Evolutionary conservation across 2,113 vertebrate genomes (phyloP).

Genomic region (Delphinus delphis): DNA sequence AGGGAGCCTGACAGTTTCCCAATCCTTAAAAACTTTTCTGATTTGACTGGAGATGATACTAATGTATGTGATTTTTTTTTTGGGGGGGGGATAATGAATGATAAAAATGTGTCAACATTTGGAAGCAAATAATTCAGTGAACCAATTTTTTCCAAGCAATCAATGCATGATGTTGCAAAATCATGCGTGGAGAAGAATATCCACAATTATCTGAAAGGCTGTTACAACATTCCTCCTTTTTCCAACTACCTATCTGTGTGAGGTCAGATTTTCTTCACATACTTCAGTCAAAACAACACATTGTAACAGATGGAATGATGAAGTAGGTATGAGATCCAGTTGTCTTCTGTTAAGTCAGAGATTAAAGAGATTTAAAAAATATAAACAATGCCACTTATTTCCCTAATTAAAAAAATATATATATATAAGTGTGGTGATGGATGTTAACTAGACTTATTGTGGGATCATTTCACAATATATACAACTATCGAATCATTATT

Average conservation of each 20-base stretch:
- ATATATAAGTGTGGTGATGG: background rate
- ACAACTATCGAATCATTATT: background rate
- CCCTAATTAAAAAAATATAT: background rate
- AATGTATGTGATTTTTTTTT: background rate
- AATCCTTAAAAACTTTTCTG: background rate
- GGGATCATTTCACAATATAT: background rate
- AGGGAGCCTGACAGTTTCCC: background rate
- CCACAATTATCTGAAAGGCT: slow-evolving; percentile 21
- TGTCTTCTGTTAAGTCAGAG: background rate
- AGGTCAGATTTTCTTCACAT: background rate
- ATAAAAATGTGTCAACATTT: background rate
- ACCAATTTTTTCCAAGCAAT: background rate
- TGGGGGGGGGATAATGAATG: background rate
- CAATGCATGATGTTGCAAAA: background rate
- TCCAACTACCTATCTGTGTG: background rate
- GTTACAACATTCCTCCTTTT: background rate
- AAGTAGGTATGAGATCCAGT: background rate
- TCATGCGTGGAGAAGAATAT: background rate
- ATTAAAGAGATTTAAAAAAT: slow-evolving; percentile 18
- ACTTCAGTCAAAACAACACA: background rate
- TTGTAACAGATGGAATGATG: background rate
- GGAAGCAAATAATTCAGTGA: slow-evolving; percentile 3
- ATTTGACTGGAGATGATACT: background rate
- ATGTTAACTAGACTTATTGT: background rate
- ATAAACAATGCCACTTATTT: background rate